Evolutionary conservation across 2,888 invertebrate species (phyloP).

Genomic region (Melieria crassipennis): DNA sequence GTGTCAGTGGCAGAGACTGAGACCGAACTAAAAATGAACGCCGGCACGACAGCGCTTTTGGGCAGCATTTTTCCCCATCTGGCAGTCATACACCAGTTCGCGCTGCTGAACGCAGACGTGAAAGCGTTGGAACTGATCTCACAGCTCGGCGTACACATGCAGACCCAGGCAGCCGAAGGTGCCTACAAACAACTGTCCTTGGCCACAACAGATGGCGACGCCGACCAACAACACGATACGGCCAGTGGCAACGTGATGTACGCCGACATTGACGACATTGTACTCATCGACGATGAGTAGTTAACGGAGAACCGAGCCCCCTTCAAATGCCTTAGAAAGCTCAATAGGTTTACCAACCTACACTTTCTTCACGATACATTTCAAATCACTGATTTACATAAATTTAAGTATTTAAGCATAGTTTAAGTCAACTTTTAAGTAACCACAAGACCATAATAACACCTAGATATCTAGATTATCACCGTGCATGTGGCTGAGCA

Average conservation of each 20-base stretch:
- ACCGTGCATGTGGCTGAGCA: too few species aligned
- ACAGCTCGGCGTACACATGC: conserved; percentile 59
- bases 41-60: conserved; percentile 46
- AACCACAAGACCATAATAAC: too few species aligned
- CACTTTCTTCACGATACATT: too few species aligned
- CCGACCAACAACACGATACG: conserved; percentile 26
- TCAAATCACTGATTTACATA: too few species aligned
- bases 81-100: conserved; percentile 60
- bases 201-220: conserved; percentile 37
- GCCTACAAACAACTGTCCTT: conserved; percentile 53
- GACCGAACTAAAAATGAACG: conserved; percentile 34
- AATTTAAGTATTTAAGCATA: too few species aligned
- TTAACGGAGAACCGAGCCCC: too few species aligned
- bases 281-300: conserved; percentile 49
- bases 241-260: conserved; percentile 48
- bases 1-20: neutral
- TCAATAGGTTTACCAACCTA: too few species aligned
- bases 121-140: conserved; percentile 58
- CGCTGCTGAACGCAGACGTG: conserved; percentile 56
- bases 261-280: conserved; percentile 60
- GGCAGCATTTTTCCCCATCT: conserved; percentile 58
- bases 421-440: too few species aligned
- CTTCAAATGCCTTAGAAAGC: too few species aligned
- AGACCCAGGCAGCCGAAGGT: conserved; percentile 55
- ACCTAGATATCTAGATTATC: too few species aligned